Evolutionary conservation across 2,888 invertebrate species (phyloP).

Genomic region (Acanthopleura granulata): DNA sequence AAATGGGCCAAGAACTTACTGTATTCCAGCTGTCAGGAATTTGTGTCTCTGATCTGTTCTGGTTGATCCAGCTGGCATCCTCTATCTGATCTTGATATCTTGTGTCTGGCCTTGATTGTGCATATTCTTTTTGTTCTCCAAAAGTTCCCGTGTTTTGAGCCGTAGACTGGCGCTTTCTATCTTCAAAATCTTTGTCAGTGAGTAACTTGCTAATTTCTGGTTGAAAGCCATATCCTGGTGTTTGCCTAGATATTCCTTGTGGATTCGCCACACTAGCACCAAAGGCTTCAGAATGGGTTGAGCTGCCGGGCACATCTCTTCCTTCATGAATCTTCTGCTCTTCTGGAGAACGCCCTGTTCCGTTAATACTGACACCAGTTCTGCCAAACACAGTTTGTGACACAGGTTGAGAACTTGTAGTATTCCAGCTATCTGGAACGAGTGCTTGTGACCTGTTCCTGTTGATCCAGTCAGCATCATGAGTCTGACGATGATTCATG

Average conservation of each 20-base stretch:
- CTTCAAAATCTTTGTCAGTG: no score
- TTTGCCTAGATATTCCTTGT: not conserved
- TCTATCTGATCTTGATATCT: not conserved
- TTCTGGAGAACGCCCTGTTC: no score
- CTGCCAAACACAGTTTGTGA: not conserved
- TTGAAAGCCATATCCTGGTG: not conserved
- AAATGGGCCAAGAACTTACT: not conserved
- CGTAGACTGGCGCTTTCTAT: no score
- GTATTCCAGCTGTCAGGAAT: not conserved
- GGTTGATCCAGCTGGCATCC: not conserved
- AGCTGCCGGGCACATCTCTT: no score
- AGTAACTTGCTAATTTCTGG: no score
- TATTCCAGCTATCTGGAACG: not conserved
- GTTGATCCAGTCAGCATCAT: not conserved
- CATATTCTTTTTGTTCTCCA: no score
- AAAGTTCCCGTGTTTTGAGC: no score
- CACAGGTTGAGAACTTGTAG: not conserved
- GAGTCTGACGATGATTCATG: not conserved
- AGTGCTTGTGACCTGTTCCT: not conserved
- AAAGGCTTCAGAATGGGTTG: no score
- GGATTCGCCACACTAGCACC: no score
- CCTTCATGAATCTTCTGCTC: no score
- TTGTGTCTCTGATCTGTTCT: not conserved
- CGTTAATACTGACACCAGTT: no score
- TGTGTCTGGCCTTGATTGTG: no score